Evolutionary conservation across 2,797 vertebrate species (phyloP).

Genomic region (Rousettus madagascariensis): DNA sequence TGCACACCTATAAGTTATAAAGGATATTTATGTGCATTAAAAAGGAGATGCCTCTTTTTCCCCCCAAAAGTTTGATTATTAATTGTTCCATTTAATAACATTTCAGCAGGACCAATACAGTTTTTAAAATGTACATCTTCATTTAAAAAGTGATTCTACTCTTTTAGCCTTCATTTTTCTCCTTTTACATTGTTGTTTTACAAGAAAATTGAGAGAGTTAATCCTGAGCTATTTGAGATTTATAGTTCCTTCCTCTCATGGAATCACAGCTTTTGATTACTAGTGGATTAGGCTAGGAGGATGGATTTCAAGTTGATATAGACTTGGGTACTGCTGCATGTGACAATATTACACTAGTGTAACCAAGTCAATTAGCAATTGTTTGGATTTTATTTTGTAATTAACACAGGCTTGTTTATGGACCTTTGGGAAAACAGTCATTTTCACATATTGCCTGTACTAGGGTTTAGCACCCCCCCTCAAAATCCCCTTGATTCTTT

Average conservation of each 20-base stretch:
- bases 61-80: background rate
- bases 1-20: background rate
- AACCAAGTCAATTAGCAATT: constrained; percentile 78
- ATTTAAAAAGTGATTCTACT: constrained; percentile 40
- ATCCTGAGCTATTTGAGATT: constrained; percentile 10
- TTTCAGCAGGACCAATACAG: background rate
- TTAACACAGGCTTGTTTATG: constrained; percentile 79
- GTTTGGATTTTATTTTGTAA: constrained; percentile 81
- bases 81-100: constrained; percentile 18
- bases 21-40: background rate
- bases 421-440: constrained; percentile 76
- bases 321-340: constrained; percentile 79
- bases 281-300: constrained; percentile 74
- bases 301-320: constrained; percentile 66
- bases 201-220: constrained; percentile 18
- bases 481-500: constrained; percentile 73
- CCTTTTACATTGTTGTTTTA: constrained; percentile 23
- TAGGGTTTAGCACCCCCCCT: constrained; percentile 66
- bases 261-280: constrained; percentile 67
- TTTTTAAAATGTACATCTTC: constrained; percentile 47
- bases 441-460: constrained; percentile 75
- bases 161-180: background rate
- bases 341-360: constrained; percentile 57
- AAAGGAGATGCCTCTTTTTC: background rate
- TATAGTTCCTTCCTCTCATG: background rate